These are phyloP conservation scores for Notospermus geniculatus DNA, from an alignment of 1,140 invertebrate species.

Conservation along the genomic window DNA sequence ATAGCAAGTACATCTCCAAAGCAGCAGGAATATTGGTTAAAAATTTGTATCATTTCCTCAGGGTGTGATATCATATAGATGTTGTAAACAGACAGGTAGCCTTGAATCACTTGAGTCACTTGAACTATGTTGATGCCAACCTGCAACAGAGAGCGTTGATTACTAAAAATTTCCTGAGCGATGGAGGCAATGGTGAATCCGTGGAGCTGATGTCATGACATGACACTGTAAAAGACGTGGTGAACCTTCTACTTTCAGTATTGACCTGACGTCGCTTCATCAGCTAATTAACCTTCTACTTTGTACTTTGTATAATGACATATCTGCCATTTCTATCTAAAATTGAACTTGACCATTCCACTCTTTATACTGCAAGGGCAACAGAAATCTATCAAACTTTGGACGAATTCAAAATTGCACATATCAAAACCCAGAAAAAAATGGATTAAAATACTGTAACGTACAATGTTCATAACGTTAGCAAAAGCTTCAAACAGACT, in stretches of 20 bases:
- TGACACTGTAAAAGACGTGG: no score
- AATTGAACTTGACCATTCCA: no score
- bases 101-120: conserved; percentile 67
- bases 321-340: no score
- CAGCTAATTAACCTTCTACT: no score
- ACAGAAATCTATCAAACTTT: no score
- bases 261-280: no score
- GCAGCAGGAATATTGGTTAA: conserved; percentile 70
- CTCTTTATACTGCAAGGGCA: no score
- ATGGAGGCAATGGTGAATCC: neutral
- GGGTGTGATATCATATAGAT: conserved; percentile 68
- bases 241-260: no score
- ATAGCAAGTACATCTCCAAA: conserved; percentile 74
- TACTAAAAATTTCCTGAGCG: neutral
- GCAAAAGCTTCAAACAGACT: conserved; percentile 35
- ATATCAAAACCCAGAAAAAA: no score
- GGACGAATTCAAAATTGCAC: no score
- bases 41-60: conserved; percentile 71
- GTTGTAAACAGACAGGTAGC: conserved; percentile 65
- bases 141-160: conserved; percentile 25
- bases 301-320: no score
- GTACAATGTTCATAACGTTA: conserved; percentile 39
- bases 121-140: conserved; percentile 62
- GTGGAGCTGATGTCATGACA: no score
- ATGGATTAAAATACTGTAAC: neutral